phyloP scores from a whole-genome alignment of 1,140 invertebrate genomes.

The Papilio polyxenes region DNA sequence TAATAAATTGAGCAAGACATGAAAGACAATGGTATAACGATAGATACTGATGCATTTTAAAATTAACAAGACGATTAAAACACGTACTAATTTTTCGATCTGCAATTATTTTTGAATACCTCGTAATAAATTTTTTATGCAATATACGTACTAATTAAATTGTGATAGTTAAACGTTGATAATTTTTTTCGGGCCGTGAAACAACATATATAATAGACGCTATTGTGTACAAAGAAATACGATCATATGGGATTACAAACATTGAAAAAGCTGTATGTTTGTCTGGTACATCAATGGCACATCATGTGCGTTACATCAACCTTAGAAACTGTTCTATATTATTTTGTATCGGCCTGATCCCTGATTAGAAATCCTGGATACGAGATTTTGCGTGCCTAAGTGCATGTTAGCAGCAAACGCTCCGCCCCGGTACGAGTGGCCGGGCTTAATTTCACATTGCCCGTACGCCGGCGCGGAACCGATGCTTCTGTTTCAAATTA shows the following conservation, averaged over 20 bases:
- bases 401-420: conserved; percentile 33
- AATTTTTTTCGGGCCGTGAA: not conserved
- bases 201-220: not conserved
- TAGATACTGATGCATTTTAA: too few species aligned
- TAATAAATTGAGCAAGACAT: too few species aligned
- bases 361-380: conserved; percentile 38
- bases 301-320: not conserved
- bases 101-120: too few species aligned
- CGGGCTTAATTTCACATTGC: conserved; percentile 34
- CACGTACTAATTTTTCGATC: too few species aligned
- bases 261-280: not conserved
- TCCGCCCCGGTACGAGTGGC: conserved; percentile 27
- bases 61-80: too few species aligned
- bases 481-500: conserved; percentile 36
- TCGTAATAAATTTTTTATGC: too few species aligned
- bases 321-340: conserved; percentile 11
- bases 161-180: not conserved
- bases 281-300: not conserved
- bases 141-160: too few species aligned
- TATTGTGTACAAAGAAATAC: not conserved
- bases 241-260: not conserved
- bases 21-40: too few species aligned
- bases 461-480: conserved; percentile 15
- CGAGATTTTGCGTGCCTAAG: conserved; percentile 36
- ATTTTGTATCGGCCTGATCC: conserved; percentile 30